A percentile compares a stretch with the other conserved stretches of the same genome.
phyloP scores from a whole-genome alignment of 1,140 invertebrate genomes.

The Macrobrachium rosenbergii region DNA sequence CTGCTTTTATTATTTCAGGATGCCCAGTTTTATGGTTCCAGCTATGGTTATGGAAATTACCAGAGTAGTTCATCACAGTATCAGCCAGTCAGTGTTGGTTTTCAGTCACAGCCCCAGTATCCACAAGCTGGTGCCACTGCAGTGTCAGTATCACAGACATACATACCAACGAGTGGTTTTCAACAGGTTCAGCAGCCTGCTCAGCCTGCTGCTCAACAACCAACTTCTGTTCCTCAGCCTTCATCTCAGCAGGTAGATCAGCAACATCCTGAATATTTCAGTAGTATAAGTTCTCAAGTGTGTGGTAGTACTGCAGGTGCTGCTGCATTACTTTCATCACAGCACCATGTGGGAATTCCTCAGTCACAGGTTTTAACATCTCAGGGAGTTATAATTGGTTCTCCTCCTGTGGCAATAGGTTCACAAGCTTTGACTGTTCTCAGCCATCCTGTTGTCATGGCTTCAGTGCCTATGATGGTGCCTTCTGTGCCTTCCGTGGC shows the following conservation, averaged over 20 bases:
- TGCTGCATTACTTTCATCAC: constrained; percentile 24
- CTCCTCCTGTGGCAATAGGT: constrained; percentile 32
- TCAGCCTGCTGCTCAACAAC: constrained; percentile 16
- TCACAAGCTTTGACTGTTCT: constrained; percentile 28
- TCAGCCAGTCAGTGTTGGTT: constrained; percentile 40
- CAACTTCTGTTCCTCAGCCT: constrained; percentile 64
- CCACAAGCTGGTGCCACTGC: constrained; percentile 33
- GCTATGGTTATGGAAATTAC: constrained; percentile 35
- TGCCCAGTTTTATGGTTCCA: constrained; percentile 40
- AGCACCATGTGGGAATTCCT: constrained; percentile 32
- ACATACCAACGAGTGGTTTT: constrained; percentile 59
- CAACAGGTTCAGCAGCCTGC: constrained; percentile 55
- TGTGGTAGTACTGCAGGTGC: constrained; percentile 22
- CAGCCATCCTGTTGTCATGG: constrained; percentile 44
- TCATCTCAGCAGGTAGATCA: constrained; percentile 67
- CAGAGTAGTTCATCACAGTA: constrained; percentile 42
- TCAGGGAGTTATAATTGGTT: constrained; percentile 41
- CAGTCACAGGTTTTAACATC: constrained; percentile 42
- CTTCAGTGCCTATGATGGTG: constrained; percentile 48
- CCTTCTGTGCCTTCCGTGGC: constrained; percentile 8
- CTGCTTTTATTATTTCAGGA: constrained; percentile 36
- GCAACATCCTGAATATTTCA: constrained; percentile 67
- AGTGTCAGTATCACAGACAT: constrained; percentile 34
- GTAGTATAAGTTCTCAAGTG: constrained; percentile 48
- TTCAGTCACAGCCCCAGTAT: constrained; percentile 45